Base-by-base conservation (phyloP, 92 coral and sea anemone species). In the Anthopleura xanthogrammica region DNA sequence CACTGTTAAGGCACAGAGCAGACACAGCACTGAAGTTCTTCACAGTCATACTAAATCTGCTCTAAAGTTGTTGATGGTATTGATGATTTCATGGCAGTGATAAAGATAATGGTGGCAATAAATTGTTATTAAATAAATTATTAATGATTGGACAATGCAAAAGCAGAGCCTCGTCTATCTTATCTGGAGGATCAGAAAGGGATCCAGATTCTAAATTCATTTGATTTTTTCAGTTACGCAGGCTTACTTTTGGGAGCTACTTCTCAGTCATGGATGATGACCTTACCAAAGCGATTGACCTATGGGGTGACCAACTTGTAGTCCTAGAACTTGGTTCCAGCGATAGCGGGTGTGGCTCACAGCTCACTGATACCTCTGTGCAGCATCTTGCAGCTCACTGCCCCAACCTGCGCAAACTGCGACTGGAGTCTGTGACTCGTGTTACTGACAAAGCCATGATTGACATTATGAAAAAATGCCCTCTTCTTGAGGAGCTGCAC, bases 251-350 rank as follows among this genome's bases (percentile, higher is more conserved):
- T 75, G 97, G 94, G 41, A 77, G 89, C 24, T 90, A 97, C 19
- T 97, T 90, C 87, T 84, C 93, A 1, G 91, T 97, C 8, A 90
- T 74, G 22, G 99, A 97, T 78, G 94, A 91, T 29, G 98, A 92
- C 87, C 87, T 97, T 86, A 86, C 85, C 60, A 97, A 79, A 72
- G 91, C 88, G 65, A 92, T 94, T 46, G 98, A 97, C 77, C 85
- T 90, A 60, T 97, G 97, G 92, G 85, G 89, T 78, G 93, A 87
- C 52, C 82, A 76, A 24, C 83, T 97, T 57, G 92, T 92, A 43
- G 97, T 97, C 43, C 92, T 97, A 0, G 94, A 95, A 57, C 77
- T 97, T 3, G 98, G 99, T 72, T 97, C 98, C 39, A 90, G 98
- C 1, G 91, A 90, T 77, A 87, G 93, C 16, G 99, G 99, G 20